phyloP scores from a whole-genome alignment of 92 coral and sea anemone genomes.

The Zoanthus solanderi region DNA sequence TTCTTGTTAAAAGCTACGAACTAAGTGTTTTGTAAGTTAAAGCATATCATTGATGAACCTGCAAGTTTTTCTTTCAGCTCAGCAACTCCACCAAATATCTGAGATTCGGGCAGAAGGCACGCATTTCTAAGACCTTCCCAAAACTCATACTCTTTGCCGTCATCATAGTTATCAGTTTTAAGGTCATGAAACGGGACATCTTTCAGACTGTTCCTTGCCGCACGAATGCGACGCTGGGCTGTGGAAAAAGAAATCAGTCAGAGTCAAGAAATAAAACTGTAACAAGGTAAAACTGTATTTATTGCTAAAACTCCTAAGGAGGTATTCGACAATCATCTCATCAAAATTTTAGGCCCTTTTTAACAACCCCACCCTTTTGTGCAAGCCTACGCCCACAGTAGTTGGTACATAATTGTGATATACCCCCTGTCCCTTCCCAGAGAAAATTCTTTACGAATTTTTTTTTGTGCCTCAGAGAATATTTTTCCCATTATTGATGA shows the following conservation, averaged over 20 bases:
- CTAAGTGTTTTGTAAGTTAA: not conserved
- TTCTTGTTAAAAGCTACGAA: too few species aligned
- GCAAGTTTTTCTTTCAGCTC: conserved; percentile 92
- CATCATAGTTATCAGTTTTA: conserved; percentile 72
- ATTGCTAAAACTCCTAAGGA: not conserved
- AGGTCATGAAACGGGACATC: conserved; percentile 60
- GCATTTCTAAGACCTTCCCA: conserved; percentile 89
- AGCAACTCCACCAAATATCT: conserved; percentile 85
- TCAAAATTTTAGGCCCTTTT: too few species aligned
- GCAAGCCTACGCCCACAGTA: too few species aligned
- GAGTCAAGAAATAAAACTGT: not conserved
- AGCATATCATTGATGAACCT: not conserved
- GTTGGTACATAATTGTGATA: too few species aligned
- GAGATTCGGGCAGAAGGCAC: conserved; percentile 92
- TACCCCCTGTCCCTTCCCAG: too few species aligned
- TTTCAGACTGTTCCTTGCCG: conserved; percentile 74
- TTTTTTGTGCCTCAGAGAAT: too few species aligned
- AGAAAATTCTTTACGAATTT: too few species aligned
- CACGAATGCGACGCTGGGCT: conserved; percentile 92
- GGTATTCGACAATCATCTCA: too few species aligned
- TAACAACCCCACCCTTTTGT: too few species aligned
- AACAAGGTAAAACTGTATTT: not conserved
- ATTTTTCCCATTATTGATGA: too few species aligned
- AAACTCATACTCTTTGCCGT: conserved; percentile 75
- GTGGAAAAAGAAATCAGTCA: not conserved